These are phyloP conservation scores for Phalacrocorax pelagicus DNA, from an alignment of 2,113 vertebrate genomes.

Conservation along the genomic window DNA sequence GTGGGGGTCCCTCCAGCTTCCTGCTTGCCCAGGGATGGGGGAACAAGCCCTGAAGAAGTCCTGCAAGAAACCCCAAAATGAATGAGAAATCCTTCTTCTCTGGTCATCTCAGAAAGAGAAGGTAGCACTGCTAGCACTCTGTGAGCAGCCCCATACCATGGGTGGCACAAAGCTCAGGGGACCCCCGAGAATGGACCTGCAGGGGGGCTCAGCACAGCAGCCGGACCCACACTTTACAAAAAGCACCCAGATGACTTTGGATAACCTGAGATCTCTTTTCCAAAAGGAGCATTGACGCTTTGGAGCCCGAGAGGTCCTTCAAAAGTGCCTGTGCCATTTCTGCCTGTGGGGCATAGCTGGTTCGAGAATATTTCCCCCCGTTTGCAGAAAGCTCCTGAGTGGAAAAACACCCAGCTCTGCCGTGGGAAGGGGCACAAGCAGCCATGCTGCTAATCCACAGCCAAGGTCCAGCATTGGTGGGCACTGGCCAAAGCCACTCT, in stretches of 20 bases:
- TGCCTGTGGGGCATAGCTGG: background rate
- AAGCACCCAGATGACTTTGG: background rate
- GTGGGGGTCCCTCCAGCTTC: rapidly evolving
- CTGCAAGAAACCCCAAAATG: rapidly evolving
- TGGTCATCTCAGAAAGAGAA: background rate
- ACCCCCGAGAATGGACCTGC: background rate
- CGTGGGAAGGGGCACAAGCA: background rate
- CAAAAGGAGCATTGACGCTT: rapidly evolving
- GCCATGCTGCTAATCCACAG: too few relatives aligned
- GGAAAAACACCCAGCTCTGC: background rate
- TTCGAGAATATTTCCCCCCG: background rate
- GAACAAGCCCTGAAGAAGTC: background rate
- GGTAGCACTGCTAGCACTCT: rapidly evolving
- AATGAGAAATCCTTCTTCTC: background rate
- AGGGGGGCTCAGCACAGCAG: background rate
- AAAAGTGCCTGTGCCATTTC: background rate
- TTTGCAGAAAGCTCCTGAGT: background rate
- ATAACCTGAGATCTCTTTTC: background rate
- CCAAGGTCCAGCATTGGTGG: rapidly evolving
- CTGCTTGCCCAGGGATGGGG: rapidly evolving
- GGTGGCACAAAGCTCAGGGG: rapidly evolving
- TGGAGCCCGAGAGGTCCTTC: rapidly evolving
- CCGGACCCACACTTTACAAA: background rate
- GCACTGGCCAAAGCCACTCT: background rate
- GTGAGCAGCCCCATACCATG: rapidly evolving